Base-by-base conservation (phyloP, 2,797 vertebrate species). In the Halcyon smyrnensis region DNA sequence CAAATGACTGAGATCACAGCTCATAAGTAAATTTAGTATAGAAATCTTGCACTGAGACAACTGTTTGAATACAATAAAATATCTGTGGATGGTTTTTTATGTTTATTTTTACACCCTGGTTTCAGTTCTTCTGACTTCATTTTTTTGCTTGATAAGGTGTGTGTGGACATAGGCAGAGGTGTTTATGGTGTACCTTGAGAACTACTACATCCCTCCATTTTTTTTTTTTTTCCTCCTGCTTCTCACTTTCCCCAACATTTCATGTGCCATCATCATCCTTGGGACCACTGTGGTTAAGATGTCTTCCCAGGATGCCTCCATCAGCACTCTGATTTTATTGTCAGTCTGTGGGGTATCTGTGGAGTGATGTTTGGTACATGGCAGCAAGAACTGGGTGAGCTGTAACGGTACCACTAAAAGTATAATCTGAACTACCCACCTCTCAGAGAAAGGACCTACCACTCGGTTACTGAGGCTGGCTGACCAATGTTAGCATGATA, bases 1-100 rank as follows among this genome's bases (percentile, higher is more conserved):
- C 21, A 17, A 77, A 85, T 71, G 48, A 41, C 65, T 80, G 82
- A 94, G 64, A 90, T 95, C 53, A 88, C 34, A 87, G 64, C 41
- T 95, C 37, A 10, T 83, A 83, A 85, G 39, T 76, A 74, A 70
- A 37, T 79, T 88, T 76, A 88, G 39, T 75, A 57, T 11, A 89
- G 77, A 90, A 87, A 83, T 53, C 16, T 82, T 73, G 24, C 56
- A 57, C 20, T 67, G 45, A 80, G 41, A 53, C 37, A 95, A 70
- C 46, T 6, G 2, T 79, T 82, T 28, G 65, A 73, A 30, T 80
- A 80, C 64, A 87, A 65, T 37, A 28, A n/a, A 60, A 54, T 34
- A 39, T n/a, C 85, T 41, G 18, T 67, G 3, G 18, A 57, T 82
- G 11, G 5, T 16, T 37, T 91, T 91, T 71, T 43, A 25, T 67